These are phyloP conservation scores for Zaprionus tsacasi DNA, from an alignment of 1,140 invertebrate genomes.

Conservation along the genomic window DNA sequence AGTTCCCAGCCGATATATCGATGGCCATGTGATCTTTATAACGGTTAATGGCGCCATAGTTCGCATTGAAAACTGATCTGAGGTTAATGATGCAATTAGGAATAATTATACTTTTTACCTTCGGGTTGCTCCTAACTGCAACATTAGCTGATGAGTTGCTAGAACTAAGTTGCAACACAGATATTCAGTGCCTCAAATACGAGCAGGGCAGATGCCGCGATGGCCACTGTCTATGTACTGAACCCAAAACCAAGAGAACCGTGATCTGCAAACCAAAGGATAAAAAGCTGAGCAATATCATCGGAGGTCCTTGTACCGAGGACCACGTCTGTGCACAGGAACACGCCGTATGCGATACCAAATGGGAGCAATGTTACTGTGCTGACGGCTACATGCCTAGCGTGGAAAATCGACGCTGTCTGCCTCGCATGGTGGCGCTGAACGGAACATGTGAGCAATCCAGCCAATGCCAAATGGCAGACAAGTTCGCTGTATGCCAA, in stretches of 20 bases:
- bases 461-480: conserved; percentile 55
- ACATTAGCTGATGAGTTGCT: conserved; percentile 36
- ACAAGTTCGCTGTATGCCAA: conserved; percentile 58
- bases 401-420: conserved; percentile 62
- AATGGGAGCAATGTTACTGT: conserved; percentile 58
- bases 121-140: not conserved
- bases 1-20: not conserved
- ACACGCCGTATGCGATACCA: conserved; percentile 47
- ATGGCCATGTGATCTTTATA: conserved; percentile 31
- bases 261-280: conserved; percentile 49
- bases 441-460: conserved; percentile 50
- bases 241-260: conserved; percentile 2
- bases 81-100: conserved; percentile 27
- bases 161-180: conserved; percentile 50
- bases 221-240: conserved; percentile 39
- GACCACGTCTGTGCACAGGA: conserved; percentile 39
- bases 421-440: conserved; percentile 41
- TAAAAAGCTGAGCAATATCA: conserved; percentile 63
- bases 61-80: not conserved
- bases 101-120: not conserved
- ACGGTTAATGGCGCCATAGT: conserved; percentile 49
- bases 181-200: conserved; percentile 43
- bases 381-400: conserved; percentile 52
- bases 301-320: conserved; percentile 67
- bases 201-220: conserved; percentile 39